These are phyloP conservation scores for Chaenodraco wilsoni DNA, from an alignment of 2,797 vertebrate genomes.

Conservation along the genomic window DNA sequence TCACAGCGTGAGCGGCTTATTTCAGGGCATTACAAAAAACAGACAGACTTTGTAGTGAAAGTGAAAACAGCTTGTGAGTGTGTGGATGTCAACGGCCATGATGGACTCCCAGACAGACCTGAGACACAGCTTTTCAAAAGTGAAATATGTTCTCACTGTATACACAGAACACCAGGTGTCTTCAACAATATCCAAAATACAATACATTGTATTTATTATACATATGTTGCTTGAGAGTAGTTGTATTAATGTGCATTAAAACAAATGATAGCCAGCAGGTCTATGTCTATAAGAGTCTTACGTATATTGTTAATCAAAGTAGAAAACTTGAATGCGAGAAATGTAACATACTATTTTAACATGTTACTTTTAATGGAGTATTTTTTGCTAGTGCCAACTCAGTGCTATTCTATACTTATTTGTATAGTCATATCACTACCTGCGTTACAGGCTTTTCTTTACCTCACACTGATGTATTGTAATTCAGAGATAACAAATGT, in stretches of 20 bases:
- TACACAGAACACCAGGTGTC: constrained; percentile 9
- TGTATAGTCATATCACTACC: no score
- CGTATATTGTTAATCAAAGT: not conserved
- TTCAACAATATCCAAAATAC: not conserved
- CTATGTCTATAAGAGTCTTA: no score
- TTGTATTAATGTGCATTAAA: not conserved
- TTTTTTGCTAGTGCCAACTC: no score
- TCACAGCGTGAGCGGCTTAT: constrained; percentile 56
- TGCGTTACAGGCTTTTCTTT: no score
- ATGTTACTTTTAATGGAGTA: no score
- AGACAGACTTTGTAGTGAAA: constrained; percentile 48
- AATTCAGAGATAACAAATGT: no score
- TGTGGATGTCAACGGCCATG: constrained; percentile 42
- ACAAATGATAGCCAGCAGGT: not conserved
- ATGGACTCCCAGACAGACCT: constrained; percentile 32
- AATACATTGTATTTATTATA: not conserved
- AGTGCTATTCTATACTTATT: no score
- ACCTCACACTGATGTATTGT: no score
- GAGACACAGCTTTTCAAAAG: constrained; percentile 22
- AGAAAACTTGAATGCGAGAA: not conserved
- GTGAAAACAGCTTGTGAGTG: constrained; percentile 66
- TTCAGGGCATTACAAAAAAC: constrained; percentile 37
- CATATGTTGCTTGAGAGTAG: not conserved
- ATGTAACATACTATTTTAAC: no score
- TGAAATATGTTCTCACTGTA: constrained; percentile 12